These are phyloP conservation scores for Synanceia verrucosa DNA, from an alignment of 2,797 vertebrate genomes.

Conservation along the genomic window DNA sequence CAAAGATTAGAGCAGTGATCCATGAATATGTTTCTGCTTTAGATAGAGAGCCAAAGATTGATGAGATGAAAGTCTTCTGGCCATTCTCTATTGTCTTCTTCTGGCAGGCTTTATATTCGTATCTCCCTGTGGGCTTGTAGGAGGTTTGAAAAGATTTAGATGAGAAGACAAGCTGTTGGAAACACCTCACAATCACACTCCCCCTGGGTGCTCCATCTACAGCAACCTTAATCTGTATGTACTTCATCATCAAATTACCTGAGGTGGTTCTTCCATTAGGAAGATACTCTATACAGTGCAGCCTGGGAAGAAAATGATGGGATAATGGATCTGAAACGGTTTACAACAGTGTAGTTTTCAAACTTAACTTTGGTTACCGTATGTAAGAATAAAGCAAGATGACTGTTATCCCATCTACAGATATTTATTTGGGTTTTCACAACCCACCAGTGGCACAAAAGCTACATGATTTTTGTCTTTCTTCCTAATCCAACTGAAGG, in stretches of 20 bases:
- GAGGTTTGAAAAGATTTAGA: slow-evolving; percentile 74
- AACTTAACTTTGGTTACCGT: not conserved
- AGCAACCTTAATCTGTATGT: slow-evolving; percentile 70
- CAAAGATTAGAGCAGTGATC: not conserved
- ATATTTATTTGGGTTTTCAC: slow-evolving; percentile 12
- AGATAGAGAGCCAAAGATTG: slow-evolving; percentile 55
- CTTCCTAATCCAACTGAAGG: slow-evolving; percentile 1
- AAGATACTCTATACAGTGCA: slow-evolving; percentile 6
- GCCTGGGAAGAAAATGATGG: slow-evolving; percentile 20
- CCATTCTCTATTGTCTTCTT: slow-evolving; percentile 70
- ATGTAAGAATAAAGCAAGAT: not conserved
- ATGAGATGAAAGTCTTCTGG: slow-evolving; percentile 62
- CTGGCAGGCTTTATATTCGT: slow-evolving; percentile 61
- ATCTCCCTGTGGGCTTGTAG: slow-evolving; percentile 65
- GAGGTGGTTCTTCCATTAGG: slow-evolving; percentile 57
- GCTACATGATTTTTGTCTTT: not conserved
- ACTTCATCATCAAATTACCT: slow-evolving; percentile 64
- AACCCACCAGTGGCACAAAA: slow-evolving; percentile 1
- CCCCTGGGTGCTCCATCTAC: slow-evolving; percentile 72
- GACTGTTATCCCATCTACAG: not conserved
- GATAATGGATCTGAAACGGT: slow-evolving; percentile 26
- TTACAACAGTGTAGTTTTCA: not conserved
- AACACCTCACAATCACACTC: slow-evolving; percentile 74
- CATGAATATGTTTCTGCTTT: slow-evolving; percentile 50
- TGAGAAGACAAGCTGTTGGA: slow-evolving; percentile 70